Conservation (phyloP, 2,113 vertebrate genomes). For the Ammodramus savannarum region DNA sequence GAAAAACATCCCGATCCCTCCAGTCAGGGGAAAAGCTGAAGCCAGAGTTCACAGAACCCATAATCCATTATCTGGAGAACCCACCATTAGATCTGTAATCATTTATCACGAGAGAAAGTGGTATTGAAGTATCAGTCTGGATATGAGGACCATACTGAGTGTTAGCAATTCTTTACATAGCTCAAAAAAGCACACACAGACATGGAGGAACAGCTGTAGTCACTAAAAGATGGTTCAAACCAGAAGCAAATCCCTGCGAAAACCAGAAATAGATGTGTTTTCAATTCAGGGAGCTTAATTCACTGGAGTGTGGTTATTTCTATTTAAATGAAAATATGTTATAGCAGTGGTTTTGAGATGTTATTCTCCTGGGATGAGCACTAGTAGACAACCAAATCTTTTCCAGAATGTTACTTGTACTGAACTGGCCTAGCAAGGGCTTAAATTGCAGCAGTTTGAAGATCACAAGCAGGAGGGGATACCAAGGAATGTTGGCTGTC, state of each 20-base stretch:
- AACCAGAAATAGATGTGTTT: not conserved
- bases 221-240: not conserved
- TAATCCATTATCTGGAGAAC: not conserved
- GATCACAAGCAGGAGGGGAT: not conserved
- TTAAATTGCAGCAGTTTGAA: not conserved
- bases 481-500: not conserved
- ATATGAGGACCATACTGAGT: not conserved
- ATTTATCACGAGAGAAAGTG: not conserved
- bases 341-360: not conserved
- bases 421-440: not conserved
- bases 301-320: not conserved
- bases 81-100: not conserved
- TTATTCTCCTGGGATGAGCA: not conserved
- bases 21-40: not conserved
- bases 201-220: not conserved
- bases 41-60: fast-evolving
- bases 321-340: not conserved
- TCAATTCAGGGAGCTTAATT: not conserved
- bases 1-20: not conserved
- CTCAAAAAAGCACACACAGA: not conserved
- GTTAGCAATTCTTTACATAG: not conserved
- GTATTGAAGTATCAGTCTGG: not conserved
- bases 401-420: not conserved
- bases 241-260: not conserved
- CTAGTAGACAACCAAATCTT: not conserved